Percentiles rank a stretch among this genome's conserved stretches.
These are phyloP conservation scores for Turritopsis rubra DNA, from an alignment of 30 jellyfish, hydroid and myxozoan genomes.

Conservation along the genomic window DNA sequence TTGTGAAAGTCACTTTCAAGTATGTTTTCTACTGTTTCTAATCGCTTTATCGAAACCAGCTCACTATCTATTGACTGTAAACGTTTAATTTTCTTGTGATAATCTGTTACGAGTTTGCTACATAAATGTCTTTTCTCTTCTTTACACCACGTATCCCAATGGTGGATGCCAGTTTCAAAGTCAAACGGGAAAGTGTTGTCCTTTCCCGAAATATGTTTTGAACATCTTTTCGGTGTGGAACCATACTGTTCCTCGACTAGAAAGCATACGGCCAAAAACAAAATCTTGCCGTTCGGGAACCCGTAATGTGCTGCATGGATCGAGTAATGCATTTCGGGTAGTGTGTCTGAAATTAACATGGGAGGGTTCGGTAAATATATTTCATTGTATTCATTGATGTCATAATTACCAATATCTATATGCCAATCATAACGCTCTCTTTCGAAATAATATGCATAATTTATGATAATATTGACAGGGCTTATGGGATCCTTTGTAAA, in stretches of 20 bases:
- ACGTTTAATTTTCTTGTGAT: not conserved
- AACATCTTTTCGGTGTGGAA: not conserved
- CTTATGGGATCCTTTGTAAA: not conserved
- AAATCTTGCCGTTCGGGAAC: not conserved
- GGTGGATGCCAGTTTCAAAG: not conserved
- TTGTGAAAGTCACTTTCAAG: not conserved
- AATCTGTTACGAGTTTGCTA: not conserved
- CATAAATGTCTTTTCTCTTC: not conserved
- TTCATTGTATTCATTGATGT: not conserved
- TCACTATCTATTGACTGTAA: not conserved
- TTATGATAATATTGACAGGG: not conserved
- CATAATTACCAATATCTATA: not conserved
- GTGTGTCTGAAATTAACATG: not conserved
- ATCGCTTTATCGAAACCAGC: not conserved
- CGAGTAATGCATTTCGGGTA: not conserved
- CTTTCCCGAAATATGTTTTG: not conserved
- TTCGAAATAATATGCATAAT: not conserved
- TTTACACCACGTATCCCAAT: not conserved
- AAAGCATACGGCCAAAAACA: not conserved
- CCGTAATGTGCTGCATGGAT: not conserved
- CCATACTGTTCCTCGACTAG: not conserved
- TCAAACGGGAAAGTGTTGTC: not conserved
- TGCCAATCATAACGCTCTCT: not conserved
- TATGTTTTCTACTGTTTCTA: not conserved
- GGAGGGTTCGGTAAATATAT: not conserved